Conservation (phyloP, 1,140 invertebrate genomes). For the Drosophila kohkoa region DNA sequence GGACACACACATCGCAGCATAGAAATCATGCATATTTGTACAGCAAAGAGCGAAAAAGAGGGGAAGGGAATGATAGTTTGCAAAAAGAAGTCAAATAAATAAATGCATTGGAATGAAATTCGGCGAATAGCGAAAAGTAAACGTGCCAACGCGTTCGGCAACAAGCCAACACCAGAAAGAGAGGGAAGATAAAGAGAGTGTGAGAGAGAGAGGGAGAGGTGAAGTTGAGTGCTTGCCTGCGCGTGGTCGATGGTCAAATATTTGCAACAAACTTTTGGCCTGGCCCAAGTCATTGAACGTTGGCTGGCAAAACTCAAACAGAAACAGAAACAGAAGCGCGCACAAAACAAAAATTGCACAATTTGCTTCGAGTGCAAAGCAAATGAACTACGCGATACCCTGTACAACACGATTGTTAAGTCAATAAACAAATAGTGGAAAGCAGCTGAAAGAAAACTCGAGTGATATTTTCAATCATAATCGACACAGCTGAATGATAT, state of each 20-base stretch:
- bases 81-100: constrained; percentile 74
- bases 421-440: constrained; percentile 12
- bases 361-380: constrained; percentile 20
- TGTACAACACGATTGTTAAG: constrained; percentile 11
- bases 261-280: constrained; percentile 76
- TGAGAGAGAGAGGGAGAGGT: neutral
- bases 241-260: constrained; percentile 74
- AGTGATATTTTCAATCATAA: neutral
- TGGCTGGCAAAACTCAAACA: constrained; percentile 69
- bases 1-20: constrained; percentile 31
- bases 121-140: constrained; percentile 42
- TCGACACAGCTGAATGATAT: neutral
- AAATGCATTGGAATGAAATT: constrained; percentile 68
- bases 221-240: constrained; percentile 36
- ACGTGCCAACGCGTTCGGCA: constrained; percentile 49
- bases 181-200: neutral
- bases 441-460: neutral
- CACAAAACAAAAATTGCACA: constrained; percentile 30
- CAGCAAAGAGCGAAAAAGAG: constrained; percentile 3
- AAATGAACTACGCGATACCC: constrained; percentile 28
- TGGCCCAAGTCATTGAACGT: constrained; percentile 76
- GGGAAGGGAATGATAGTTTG: neutral
- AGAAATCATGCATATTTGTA: constrained; percentile 53
- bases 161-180: constrained; percentile 34
- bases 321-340: constrained; percentile 6